Base-by-base conservation (phyloP, 1,140 invertebrate genomes). In the Neodiprion virginianus region DNA sequence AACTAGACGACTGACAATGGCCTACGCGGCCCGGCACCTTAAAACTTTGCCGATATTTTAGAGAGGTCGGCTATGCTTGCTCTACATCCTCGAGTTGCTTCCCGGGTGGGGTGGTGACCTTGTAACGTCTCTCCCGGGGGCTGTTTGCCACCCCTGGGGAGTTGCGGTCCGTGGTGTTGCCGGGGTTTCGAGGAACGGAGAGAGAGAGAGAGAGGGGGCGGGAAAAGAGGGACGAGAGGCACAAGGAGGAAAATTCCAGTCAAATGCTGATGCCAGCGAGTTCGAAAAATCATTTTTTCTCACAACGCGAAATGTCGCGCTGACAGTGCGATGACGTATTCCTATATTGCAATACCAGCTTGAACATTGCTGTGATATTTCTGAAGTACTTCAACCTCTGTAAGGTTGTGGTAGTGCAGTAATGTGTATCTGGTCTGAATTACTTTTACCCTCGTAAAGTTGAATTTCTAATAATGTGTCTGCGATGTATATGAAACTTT, bases 1-100 rank as follows among this genome's bases (percentile, higher is more conserved):
- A 79, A 80, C 82, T 77, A 75, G 76, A 75, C 83, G 85, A 86
- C 28, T 40, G 28, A 87, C 85, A 86, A 87, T 86, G 83, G 83
- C 76, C 81, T 78, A 78, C 72, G 80, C 69, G 72, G 73, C 72
- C 78, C 73, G 78, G 77, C 76, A 76, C 80, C 80, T 80, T 81
- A 79, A 85, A 88, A 88, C 83, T 87, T 88, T 50, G 79, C 75
- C 84, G 76, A 87, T 88, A 88, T 86, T 86, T 88, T 79, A 86
- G 77, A 40, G 28, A 76, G 80, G 76, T 69, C 76, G 79, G 77
- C 67, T 61, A 47, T 69, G 67, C 17, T 14, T 21, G 17, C 67
- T 23, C 67, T 69, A 47, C 17, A 69, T 69, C 78, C 48, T 53
- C 76, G 67, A 72, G 79, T 67, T 77, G 77, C 77, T 77, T 75